Evolutionary conservation across 2,797 vertebrate genomes (phyloP).

Genomic region (Tapera naevia): DNA sequence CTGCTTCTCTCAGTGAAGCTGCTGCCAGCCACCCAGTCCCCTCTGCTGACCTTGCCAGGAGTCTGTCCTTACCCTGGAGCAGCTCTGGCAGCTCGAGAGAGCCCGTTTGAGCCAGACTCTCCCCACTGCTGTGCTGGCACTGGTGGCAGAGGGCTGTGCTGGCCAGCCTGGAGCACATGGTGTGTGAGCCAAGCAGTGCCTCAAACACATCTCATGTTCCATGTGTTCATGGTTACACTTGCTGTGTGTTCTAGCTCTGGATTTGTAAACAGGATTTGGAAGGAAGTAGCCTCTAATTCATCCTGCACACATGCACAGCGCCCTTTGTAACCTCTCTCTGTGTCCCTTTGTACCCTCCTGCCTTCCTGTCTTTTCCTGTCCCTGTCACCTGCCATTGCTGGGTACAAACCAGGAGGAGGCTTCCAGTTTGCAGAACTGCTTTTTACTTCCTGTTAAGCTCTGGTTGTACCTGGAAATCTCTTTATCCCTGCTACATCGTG

Average conservation of each 20-base stretch:
- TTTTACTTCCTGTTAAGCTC: neutral
- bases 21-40: accelerated
- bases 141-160: neutral
- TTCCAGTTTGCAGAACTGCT: neutral
- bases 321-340: neutral
- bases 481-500: neutral
- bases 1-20: neutral
- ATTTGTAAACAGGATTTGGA: neutral
- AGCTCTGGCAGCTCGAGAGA: neutral
- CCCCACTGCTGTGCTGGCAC: neutral
- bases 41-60: neutral
- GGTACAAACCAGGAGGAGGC: neutral
- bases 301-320: neutral
- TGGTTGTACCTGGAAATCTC: neutral
- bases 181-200: neutral
- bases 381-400: neutral
- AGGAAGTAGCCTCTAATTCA: neutral
- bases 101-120: neutral
- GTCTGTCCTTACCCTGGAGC: neutral
- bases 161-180: accelerated
- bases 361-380: neutral
- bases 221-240: neutral
- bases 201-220: neutral
- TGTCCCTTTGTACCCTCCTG: neutral
- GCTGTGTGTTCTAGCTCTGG: neutral